Evolutionary conservation across 2,113 vertebrate genomes (phyloP).

Genomic region (Cheirogaleus medius): DNA sequence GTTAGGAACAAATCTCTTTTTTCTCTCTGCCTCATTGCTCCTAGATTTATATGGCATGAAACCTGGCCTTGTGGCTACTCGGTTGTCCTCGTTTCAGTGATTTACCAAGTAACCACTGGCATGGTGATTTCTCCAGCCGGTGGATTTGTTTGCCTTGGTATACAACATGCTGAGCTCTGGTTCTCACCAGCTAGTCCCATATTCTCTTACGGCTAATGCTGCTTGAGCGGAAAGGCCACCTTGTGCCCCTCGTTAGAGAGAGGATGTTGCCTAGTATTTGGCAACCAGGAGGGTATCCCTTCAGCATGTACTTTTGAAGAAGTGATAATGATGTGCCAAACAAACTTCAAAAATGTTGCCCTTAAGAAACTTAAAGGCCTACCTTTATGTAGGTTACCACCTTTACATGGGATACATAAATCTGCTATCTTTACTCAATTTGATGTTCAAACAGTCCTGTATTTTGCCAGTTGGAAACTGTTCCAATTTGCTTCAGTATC

Average conservation of each 20-base stretch:
- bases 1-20: neutral
- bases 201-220: neutral
- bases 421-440: neutral
- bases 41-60: neutral
- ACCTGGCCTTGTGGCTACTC: too few species aligned
- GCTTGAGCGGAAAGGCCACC: neutral
- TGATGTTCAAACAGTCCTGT: neutral
- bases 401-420: neutral
- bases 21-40: neutral
- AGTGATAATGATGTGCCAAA: neutral
- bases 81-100: neutral
- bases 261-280: neutral
- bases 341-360: neutral
- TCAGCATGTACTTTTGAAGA: neutral
- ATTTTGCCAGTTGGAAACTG: neutral
- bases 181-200: too few species aligned
- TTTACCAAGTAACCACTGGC: neutral
- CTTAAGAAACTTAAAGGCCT: neutral
- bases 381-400: neutral
- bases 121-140: neutral
- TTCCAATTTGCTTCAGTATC: neutral
- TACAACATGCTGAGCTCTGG: neutral
- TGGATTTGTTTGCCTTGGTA: neutral
- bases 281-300: accelerated
- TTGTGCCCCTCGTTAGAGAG: accelerated